Percentiles rank a stretch among this genome's conserved stretches.
Conservation (phyloP, 1,140 invertebrate genomes). For the Pectinophora gossypiella region DNA sequence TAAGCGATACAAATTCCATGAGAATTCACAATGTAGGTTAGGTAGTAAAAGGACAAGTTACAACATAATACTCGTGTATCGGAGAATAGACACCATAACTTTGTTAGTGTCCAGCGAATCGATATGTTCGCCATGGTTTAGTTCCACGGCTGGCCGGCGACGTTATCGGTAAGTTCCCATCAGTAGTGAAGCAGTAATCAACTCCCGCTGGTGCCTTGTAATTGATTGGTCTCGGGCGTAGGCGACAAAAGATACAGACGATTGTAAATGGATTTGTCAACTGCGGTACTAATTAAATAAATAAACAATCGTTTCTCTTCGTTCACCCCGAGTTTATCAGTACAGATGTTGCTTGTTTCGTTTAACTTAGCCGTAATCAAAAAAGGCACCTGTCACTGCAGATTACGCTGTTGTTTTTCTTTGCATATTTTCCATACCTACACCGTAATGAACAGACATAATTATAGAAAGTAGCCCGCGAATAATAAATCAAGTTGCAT, state of each 20-base stretch:
- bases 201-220: slow-evolving; percentile 46
- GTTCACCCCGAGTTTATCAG: background rate
- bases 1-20: too few species aligned
- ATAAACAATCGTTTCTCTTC: slow-evolving; percentile 32
- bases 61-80: too few species aligned
- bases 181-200: slow-evolving; percentile 44
- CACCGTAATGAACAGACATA: too few species aligned
- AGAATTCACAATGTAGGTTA: too few species aligned
- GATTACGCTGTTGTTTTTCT: background rate
- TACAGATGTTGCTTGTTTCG: background rate
- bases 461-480: too few species aligned
- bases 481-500: too few species aligned
- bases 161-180: slow-evolving; percentile 21
- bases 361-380: slow-evolving; percentile 13
- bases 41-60: too few species aligned
- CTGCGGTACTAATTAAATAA: slow-evolving; percentile 66
- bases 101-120: too few species aligned
- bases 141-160: background rate
- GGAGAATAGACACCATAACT: too few species aligned
- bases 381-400: background rate
- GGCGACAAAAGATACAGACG: slow-evolving; percentile 65
- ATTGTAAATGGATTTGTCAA: slow-evolving; percentile 69
- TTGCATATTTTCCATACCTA: too few species aligned
- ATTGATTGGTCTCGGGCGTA: slow-evolving; percentile 65
- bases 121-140: background rate